These are phyloP conservation scores for Anaspis maculata DNA, from an alignment of 2,888 invertebrate genomes.

Conservation along the genomic window DNA sequence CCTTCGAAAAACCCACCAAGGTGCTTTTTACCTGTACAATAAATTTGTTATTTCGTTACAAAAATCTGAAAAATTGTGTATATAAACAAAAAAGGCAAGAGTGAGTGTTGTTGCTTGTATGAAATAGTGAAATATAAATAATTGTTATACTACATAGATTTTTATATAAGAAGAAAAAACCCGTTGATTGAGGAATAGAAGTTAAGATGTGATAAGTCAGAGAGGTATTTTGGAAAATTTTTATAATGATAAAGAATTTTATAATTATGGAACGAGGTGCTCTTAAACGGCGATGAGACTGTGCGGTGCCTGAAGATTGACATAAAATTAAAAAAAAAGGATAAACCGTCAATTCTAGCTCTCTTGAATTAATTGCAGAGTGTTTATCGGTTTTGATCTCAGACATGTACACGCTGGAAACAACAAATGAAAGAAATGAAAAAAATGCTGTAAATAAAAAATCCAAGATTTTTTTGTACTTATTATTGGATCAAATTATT, in stretches of 20 bases:
- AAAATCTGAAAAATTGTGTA: constrained; percentile 7
- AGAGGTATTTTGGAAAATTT: constrained; percentile 33
- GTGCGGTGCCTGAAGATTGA: constrained; percentile 38
- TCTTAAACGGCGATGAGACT: constrained; percentile 34
- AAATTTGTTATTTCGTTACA: constrained; percentile 9
- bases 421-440: constrained; percentile 10
- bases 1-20: too few species aligned
- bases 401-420: constrained; percentile 34
- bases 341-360: constrained; percentile 25
- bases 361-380: constrained; percentile 23
- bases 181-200: too few species aligned
- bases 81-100: constrained; percentile 7
- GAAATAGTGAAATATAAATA: constrained; percentile 23
- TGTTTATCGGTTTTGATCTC: constrained; percentile 30
- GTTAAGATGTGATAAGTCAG: constrained; percentile 26
- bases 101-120: constrained; percentile 19
- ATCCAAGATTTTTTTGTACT: constrained; percentile 22
- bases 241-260: constrained; percentile 15
- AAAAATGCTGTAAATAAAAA: constrained; percentile 21
- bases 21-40: constrained; percentile 11
- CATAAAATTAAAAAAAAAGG: constrained; percentile 20
- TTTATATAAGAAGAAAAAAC: constrained; percentile 20
- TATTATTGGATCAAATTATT: constrained; percentile 19
- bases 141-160: constrained; percentile 24
- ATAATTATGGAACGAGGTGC: constrained; percentile 20